Conservation (phyloP, 2,113 vertebrate genomes). For the Macaca nemestrina region DNA sequence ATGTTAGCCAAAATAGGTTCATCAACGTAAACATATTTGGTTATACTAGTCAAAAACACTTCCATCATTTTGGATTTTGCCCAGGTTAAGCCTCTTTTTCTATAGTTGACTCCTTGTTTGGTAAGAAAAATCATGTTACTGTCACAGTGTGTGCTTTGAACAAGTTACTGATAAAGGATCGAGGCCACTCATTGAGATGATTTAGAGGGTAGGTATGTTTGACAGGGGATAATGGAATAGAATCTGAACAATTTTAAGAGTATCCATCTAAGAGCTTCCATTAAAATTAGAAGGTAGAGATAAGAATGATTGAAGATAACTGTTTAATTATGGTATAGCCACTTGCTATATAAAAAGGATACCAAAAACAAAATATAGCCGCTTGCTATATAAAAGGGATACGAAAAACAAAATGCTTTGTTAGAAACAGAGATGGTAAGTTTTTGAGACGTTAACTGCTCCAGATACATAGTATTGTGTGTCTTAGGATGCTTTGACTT, state of each 20-base stretch:
- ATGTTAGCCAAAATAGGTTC: not conserved
- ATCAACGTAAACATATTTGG: not conserved
- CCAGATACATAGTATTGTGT: not conserved
- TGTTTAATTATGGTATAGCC: not conserved
- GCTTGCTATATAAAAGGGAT: not conserved
- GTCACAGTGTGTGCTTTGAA: not conserved
- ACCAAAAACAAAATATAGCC: not conserved
- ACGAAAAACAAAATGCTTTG: not conserved
- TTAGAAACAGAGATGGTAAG: not conserved
- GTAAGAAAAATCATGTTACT: not conserved
- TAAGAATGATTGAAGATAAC: not conserved
- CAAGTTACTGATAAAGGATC: not conserved
- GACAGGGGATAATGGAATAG: not conserved
- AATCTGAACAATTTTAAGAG: not conserved
- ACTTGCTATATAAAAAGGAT: not conserved
- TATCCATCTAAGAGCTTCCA: not conserved
- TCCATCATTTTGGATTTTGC: not conserved
- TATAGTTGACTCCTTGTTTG: not conserved
- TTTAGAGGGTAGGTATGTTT: not conserved
- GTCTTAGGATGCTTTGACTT: not conserved
- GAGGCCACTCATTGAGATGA: not conserved
- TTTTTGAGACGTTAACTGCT: not conserved
- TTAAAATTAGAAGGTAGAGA: not conserved
- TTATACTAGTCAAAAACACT: not conserved
- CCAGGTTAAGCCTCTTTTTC: not conserved